Evolutionary conservation across 2,113 vertebrate species (phyloP), one percentile per base, ranked within the genome.

Genomic region (Poeciliopsis occidentalis): DNA sequence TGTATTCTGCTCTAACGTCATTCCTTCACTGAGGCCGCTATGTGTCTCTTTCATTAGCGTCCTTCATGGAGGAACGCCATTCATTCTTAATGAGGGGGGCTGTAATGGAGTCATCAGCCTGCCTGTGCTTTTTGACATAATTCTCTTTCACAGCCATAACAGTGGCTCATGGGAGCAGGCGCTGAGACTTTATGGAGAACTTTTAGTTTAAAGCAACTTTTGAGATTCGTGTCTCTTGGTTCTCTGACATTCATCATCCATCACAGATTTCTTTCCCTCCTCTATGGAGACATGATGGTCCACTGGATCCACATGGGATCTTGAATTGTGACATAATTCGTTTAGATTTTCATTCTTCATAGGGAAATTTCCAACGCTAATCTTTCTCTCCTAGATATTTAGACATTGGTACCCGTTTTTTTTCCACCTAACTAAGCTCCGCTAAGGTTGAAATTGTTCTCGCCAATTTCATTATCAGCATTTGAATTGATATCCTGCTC

Each of bases 351-450:
- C 95, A 85, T 93, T 93, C 79, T 91, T 80, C 88, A 92, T 74
- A 82, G 93, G 92, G 89, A 92, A 92, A 93, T 92, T 89, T 89
- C 85, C 89, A 91, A 94, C 89, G 91, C 93, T 96, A 95, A 95
- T 96, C 94, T 95, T 93, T 95, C 91, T 95, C 92, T 96, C 94
- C 94, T 95, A 94, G 94, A 95, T 93, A 92, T 95, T 93, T 94
- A 95, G 94, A 94, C 70, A 79, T 94, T 88, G 90, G 91, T 95
- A 92, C 85, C 68, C 60, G 24, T 47, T 69, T 74, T 89, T 74
- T 71, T 66, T 30, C 71, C 85, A 11, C 2, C 92, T 91, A 94
- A 90, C 93, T 95, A 91, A 93, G 90, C 90, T 92, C 93, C 85
- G 90, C 91, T 92, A 92, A 92, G 92, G 92, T 95, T 96, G 92